phyloP scores from a whole-genome alignment of 64 coral and sea anemone genomes.

The Porites australiensis region DNA sequence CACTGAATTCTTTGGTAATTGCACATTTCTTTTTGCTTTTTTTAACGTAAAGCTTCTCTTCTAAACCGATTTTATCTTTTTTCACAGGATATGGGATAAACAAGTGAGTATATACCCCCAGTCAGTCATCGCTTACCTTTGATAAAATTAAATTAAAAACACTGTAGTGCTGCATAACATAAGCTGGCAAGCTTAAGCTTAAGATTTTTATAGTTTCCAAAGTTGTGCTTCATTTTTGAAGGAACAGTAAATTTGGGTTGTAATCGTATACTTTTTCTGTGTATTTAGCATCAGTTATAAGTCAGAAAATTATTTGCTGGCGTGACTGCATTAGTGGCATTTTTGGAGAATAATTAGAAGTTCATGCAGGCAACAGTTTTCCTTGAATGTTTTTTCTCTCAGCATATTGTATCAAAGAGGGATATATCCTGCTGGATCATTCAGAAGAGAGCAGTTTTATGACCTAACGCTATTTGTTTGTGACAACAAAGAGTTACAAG shows the following conservation, averaged over 20 bases:
- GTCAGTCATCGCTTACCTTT: too few species aligned
- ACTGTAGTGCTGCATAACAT: too few species aligned
- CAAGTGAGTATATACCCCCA: conserved; percentile 64
- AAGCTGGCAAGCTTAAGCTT: too few species aligned
- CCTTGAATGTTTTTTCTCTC: background rate
- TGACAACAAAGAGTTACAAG: conserved; percentile 80
- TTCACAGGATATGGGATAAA: conserved; percentile 94
- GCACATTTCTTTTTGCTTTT: background rate
- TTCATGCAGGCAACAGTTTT: too few species aligned
- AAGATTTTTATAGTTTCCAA: too few species aligned
- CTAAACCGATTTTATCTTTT: background rate
- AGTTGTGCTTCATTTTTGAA: too few species aligned
- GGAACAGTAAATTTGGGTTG: too few species aligned
- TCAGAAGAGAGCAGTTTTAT: conserved; percentile 93
- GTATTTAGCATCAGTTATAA: too few species aligned
- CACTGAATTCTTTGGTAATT: conserved; percentile 91
- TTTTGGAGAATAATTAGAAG: background rate
- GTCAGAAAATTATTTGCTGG: too few species aligned
- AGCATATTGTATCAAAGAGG: conserved; percentile 99
- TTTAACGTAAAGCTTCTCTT: background rate
- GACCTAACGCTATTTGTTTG: conserved; percentile 86
- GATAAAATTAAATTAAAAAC: too few species aligned
- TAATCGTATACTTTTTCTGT: too few species aligned
- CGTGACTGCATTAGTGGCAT: too few species aligned
- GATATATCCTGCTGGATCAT: conserved; percentile 86